These are phyloP conservation scores for Tenthredo livida DNA, from an alignment of 2,888 invertebrate species.

Conservation along the genomic window DNA sequence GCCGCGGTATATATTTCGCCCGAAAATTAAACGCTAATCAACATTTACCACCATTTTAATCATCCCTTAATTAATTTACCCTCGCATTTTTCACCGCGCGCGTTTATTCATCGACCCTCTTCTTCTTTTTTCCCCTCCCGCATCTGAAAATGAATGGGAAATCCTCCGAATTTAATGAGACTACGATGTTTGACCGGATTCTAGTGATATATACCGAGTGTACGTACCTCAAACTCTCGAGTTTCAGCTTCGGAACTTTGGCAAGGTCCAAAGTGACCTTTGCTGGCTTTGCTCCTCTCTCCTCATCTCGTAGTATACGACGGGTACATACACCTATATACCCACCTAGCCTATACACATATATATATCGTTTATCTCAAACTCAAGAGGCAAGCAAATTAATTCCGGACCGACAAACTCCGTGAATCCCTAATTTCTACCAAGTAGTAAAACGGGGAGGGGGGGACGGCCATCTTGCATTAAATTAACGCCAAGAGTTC, in stretches of 20 bases:
- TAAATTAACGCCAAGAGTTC: constrained; percentile 9
- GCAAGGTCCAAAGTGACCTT: constrained; percentile 7
- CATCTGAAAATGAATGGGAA: no score
- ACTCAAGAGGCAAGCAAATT: constrained; percentile 8
- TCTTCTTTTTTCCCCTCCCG: no score
- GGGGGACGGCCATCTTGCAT: constrained; percentile 20
- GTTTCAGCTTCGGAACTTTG: background rate
- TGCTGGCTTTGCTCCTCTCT: background rate
- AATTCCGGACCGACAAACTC: constrained; percentile 40
- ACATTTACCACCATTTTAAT: no score
- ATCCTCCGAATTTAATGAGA: no score
- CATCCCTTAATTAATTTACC: no score
- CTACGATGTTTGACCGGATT: no score
- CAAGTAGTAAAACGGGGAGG: background rate
- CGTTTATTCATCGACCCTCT: no score
- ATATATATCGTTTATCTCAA: background rate
- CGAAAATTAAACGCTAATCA: no score
- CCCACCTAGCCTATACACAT: background rate
- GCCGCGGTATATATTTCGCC: no score
- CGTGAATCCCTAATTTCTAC: constrained; percentile 31
- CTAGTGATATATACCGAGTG: no score
- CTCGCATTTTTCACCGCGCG: no score
- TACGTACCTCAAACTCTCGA: background rate
- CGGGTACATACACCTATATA: background rate
- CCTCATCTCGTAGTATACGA: background rate